A percentile compares a stretch with the other conserved stretches of the same genome.
phyloP scores from a whole-genome alignment of 2,797 vertebrate genomes.

The Sus cebifrons region DNA sequence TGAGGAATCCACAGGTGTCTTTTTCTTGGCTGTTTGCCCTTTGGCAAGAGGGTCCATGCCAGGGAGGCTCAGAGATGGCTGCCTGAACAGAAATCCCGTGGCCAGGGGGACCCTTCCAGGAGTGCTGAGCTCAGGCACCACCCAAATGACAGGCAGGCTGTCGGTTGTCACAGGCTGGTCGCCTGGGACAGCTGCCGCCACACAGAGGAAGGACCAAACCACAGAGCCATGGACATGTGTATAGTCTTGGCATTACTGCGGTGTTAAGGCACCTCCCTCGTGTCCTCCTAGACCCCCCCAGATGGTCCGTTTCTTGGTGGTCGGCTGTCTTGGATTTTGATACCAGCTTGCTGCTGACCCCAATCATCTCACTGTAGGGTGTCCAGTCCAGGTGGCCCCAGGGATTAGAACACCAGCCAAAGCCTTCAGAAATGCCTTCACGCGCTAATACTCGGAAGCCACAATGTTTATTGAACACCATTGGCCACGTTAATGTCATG shows the following conservation, averaged over 20 bases:
- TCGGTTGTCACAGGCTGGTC: no score
- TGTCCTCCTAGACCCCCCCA: background rate
- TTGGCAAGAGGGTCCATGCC: background rate
- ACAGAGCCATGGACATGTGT: fast-evolving
- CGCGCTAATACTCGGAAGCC: background rate
- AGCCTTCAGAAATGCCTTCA: constrained; percentile 20
- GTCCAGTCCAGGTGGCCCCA: background rate
- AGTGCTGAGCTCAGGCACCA: background rate
- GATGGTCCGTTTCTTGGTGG: background rate
- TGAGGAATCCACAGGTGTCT: background rate
- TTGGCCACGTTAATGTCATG: background rate
- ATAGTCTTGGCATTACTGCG: background rate
- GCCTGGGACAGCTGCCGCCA: background rate
- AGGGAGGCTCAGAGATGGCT: background rate
- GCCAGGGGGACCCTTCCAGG: background rate
- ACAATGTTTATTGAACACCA: background rate
- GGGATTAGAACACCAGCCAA: background rate
- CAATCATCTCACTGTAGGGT: background rate
- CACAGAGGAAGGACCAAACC: background rate
- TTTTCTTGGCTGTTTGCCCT: background rate
- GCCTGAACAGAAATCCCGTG: fast-evolving
- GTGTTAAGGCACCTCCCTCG: fast-evolving
- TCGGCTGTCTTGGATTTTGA: background rate
- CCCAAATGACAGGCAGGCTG: background rate
- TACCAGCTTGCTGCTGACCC: background rate